Percentiles rank a stretch among this genome's conserved stretches.
phyloP scores from a whole-genome alignment of 2,888 invertebrate species.

The Lithophane socia region DNA sequence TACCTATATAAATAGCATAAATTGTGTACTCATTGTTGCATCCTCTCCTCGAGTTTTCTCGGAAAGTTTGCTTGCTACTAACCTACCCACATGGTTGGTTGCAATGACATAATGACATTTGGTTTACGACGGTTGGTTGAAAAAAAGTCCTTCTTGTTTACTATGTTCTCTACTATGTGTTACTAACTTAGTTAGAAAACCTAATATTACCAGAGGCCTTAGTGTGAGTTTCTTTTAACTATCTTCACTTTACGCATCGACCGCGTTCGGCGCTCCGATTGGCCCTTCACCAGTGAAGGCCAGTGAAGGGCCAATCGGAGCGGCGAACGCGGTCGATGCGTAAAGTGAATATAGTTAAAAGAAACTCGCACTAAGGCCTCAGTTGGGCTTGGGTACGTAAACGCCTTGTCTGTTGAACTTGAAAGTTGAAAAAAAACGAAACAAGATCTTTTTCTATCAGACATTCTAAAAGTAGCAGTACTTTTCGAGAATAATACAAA shows the following conservation, averaged over 20 bases:
- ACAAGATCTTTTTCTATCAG: neutral
- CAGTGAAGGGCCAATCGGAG: too few relatives aligned
- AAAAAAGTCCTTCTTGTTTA: neutral
- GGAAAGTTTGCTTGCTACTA: too few relatives aligned
- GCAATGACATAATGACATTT: neutral
- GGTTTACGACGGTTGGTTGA: neutral
- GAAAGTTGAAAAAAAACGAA: neutral
- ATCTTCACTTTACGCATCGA: too few relatives aligned
- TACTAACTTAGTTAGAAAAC: neutral
- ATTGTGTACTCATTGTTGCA: neutral
- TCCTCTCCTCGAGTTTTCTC: neutral
- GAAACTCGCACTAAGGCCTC: too few relatives aligned
- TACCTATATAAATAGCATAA: too few relatives aligned
- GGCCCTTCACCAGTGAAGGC: too few relatives aligned
- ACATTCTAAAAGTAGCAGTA: neutral
- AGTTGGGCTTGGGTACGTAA: too few relatives aligned
- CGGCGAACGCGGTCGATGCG: too few relatives aligned
- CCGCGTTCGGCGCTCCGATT: too few relatives aligned
- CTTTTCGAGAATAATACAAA: neutral
- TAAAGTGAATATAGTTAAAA: too few relatives aligned
- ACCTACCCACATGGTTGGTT: constrained; percentile 12
- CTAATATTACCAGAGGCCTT: neutral
- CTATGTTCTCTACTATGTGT: neutral
- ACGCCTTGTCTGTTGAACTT: too few relatives aligned
- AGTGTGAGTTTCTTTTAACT: too few relatives aligned